Evolutionary conservation across 1,140 invertebrate genomes (phyloP).

Genomic region (Paraescarpia echinospica): DNA sequence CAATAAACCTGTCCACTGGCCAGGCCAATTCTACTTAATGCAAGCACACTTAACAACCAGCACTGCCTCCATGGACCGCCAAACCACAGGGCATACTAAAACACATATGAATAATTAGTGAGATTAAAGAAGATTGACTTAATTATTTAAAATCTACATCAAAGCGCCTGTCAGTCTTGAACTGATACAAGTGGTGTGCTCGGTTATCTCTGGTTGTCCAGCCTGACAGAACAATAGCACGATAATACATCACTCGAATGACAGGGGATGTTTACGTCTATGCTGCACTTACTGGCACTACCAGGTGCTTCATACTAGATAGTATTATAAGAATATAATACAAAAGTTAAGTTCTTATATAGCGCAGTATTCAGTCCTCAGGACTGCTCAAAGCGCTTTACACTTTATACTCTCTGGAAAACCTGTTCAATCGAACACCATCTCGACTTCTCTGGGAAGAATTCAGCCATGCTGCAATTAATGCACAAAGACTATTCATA

Average conservation of each 20-base stretch:
- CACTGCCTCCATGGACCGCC: not conserved
- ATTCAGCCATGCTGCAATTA: no score
- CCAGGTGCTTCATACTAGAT: not conserved
- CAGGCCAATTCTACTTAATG: not conserved
- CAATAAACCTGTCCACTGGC: not conserved
- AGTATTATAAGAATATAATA: not conserved
- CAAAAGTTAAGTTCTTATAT: no score
- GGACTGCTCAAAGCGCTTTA: no score
- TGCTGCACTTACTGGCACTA: not conserved
- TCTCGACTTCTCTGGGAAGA: no score
- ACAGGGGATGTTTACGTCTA: not conserved
- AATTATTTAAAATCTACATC: not conserved
- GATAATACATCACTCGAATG: not conserved
- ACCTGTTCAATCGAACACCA: no score
- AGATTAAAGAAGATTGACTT: not conserved
- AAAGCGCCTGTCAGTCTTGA: not conserved
- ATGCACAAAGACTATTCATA: no score
- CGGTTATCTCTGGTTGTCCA: not conserved
- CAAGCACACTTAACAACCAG: not conserved
- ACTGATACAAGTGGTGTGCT: not conserved
- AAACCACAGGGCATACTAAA: not conserved
- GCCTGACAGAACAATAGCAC: not conserved
- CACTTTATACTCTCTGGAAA: no score
- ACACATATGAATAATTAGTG: not conserved
- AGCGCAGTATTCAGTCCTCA: no score